These are phyloP conservation scores for Crypturellus tataupa DNA, from an alignment of 2,797 vertebrate species.

Conservation along the genomic window DNA sequence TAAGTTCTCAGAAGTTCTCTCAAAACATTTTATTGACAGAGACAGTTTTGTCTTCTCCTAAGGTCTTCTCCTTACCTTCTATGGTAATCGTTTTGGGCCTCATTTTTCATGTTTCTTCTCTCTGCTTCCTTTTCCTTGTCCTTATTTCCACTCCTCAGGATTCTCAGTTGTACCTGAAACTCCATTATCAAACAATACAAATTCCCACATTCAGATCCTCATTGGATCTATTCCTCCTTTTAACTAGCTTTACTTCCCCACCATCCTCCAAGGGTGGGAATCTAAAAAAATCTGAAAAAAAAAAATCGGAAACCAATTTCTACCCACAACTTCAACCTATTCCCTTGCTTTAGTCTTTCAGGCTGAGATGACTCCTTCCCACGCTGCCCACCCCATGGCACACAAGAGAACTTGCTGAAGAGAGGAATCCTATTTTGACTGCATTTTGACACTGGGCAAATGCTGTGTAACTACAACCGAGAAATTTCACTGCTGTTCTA, in stretches of 20 bases:
- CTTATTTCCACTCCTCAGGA: background rate
- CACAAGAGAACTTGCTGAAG: background rate
- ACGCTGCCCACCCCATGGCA: background rate
- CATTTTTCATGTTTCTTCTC: background rate
- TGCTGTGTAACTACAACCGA: background rate
- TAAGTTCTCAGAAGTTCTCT: background rate
- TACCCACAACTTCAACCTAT: background rate
- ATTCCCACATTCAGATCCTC: background rate
- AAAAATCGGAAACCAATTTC: background rate
- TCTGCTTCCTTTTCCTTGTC: background rate
- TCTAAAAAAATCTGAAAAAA: too few species aligned
- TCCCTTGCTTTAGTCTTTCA: background rate
- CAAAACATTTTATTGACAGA: background rate
- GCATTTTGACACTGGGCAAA: slow-evolving; percentile 14
- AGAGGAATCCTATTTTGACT: background rate
- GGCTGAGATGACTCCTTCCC: background rate
- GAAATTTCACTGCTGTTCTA: background rate
- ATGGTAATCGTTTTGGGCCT: background rate
- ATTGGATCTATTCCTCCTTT: background rate
- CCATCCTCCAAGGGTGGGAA: background rate
- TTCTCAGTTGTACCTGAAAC: background rate
- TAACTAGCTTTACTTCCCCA: background rate
- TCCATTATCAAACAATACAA: background rate
- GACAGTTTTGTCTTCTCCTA: background rate
- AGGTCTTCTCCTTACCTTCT: background rate